Base-by-base conservation (phyloP, 2,888 invertebrate species). In the Exocentrus adspersus region DNA sequence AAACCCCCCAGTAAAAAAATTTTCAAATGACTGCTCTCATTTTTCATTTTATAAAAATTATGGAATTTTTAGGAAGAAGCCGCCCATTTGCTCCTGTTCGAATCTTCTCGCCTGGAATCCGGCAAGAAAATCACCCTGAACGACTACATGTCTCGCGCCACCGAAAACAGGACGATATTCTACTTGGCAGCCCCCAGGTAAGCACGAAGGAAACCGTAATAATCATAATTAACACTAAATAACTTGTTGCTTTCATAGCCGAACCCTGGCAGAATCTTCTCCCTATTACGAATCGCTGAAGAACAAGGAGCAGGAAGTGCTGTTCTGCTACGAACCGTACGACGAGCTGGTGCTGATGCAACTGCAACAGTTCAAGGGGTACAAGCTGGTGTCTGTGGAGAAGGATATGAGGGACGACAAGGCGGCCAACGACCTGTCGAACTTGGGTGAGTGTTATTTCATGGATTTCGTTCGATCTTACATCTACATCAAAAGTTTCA, bases 291-390 rank as follows among this genome's bases (percentile, higher is more conserved):
- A 98, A 84, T 92, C 94, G 9, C 85, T 98, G 12, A 94, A 94
- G 79, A 91, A 92, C 78, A 90, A 90, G 53, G 90, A 94, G 72
- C 88, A 93, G 3, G 96, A 98, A 84, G 97, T 98, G 0, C 82
- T 98, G 10, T 98, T 97, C 84, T 95, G 97, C 78, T 97, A 94
- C 77, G 98, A 98, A 79, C 92, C 94, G n/a, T 97, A 97, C 75
- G 98, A 99, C 81, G 98, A 98, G 82, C 84, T 98, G 56, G 95
- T 97, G 2, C 84, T 98, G 16, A 89, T 96, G 87, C 96, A 97
- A 76, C 83, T 98, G 60, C 89, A 90, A 66, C 89, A 93, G 78
- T 98, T 93, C 80, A 90, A 90, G 68, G 88, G 89, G 48, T 87
- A 89, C 73, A 85, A 86, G 63, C 84, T 99, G 4, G 89, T 92